A percentile compares a stretch with the other conserved stretches of the same genome.
These are phyloP conservation scores for Pollenia angustigena DNA, from an alignment of 2,888 invertebrate species.

Conservation along the genomic window DNA sequence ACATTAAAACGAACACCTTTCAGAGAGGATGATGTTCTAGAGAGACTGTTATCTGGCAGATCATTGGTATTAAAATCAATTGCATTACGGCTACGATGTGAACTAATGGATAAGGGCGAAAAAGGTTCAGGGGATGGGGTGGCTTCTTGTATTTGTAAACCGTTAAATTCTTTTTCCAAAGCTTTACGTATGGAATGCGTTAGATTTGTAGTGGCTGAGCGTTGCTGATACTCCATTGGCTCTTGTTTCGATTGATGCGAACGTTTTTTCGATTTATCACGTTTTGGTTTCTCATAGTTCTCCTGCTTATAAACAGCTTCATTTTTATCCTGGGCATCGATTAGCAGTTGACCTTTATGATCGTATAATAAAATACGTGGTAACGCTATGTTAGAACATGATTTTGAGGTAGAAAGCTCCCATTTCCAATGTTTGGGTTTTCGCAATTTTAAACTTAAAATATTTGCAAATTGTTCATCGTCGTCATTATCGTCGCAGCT, in stretches of 20 bases:
- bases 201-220: conserved; percentile 76
- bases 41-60: conserved; percentile 75
- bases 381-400: conserved; percentile 85
- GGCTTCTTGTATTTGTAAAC: conserved; percentile 79
- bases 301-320: conserved; percentile 77
- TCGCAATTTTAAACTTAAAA: conserved; percentile 85
- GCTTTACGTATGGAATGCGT: conserved; percentile 75
- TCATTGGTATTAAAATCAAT: conserved; percentile 78
- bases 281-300: conserved; percentile 30
- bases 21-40: conserved; percentile 79
- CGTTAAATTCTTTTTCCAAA: conserved; percentile 77
- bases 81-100: conserved; percentile 60
- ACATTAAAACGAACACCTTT: conserved; percentile 80
- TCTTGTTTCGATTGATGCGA: conserved; percentile 22
- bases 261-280: conserved; percentile 46
- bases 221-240: conserved; percentile 58
- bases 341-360: conserved; percentile 84
- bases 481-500: conserved; percentile 53
- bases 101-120: conserved; percentile 31
- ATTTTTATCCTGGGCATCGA: conserved; percentile 82
- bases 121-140: conserved; percentile 73
- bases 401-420: conserved; percentile 86
- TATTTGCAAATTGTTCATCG: conserved; percentile 81
- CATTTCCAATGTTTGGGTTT: conserved; percentile 86
- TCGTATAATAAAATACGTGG: conserved; percentile 86